Base-by-base conservation (phyloP, 2,797 vertebrate genomes). In the Alectoris magna region DNA sequence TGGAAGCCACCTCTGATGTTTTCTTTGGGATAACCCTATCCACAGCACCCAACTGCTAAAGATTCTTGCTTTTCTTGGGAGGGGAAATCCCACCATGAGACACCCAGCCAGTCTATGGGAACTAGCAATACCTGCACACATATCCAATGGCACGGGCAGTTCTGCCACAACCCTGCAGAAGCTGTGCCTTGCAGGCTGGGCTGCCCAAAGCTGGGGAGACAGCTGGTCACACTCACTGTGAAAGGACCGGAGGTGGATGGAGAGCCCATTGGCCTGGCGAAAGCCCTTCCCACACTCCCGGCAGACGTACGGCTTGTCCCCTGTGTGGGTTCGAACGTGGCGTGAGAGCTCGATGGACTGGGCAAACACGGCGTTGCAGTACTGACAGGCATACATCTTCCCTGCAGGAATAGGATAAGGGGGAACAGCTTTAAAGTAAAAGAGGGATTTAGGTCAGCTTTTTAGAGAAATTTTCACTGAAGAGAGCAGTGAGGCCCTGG, bases 301-400 rank as follows among this genome's bases (percentile, higher is more conserved):
- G 97, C 99, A 99, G 82, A 99, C 98, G 0, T 98, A 99, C 0
- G 99, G 98, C 90, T 99, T 98, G 95, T 99, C 98, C 4, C 98
- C 98, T 0, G 98, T 99, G 98, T 99, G 99, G 8, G 98, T 99
- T 38, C 98, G 96, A 82, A 99, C 98, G 0, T 99, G 99, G 11
- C 98, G 98, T 0, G 98, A 98, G 86, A 99, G 98, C 93, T 99
- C 98, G 0, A 99, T 98, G 84, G 98, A 98, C 97, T 99, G 99
- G 27, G 98, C 98, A 4, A 99, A 99, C 36, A 98, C 97, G 0
- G 98, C 98, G 1, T 98, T 98, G 14, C 99, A 99, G 84, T 99
- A 99, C 97, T 99, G 99, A 94, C 98, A 99, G 10, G 97, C 98
- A 0, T 98, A 99, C 99, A 99, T 99, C 93, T 99, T 99, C 63